These are phyloP conservation scores for Chondrilla cf. caribensis DNA, from an alignment of 37 sponge, comb jelly and placozoan species.

Conservation along the genomic window DNA sequence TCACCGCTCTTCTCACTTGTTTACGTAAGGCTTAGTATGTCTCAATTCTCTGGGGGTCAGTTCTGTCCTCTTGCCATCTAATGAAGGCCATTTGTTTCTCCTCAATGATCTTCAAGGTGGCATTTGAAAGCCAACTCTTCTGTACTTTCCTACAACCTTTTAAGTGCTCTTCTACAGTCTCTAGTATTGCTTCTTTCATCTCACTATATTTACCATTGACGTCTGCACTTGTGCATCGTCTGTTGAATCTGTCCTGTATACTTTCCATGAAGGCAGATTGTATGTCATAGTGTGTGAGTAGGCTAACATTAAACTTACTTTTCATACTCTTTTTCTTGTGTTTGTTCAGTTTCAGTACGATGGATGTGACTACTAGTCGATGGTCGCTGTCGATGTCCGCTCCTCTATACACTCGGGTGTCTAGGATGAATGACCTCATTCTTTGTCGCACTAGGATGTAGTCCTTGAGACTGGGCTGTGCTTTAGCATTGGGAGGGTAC, in stretches of 20 bases:
- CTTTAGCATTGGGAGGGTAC: too few relatives aligned
- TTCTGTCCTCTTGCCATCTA: constrained; percentile 17
- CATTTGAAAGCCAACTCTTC: constrained; percentile 11
- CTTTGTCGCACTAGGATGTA: too few relatives aligned
- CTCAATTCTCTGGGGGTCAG: neutral
- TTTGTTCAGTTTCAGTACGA: too few relatives aligned
- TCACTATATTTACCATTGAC: constrained; percentile 1
- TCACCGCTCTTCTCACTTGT: constrained; percentile 18
- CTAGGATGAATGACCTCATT: too few relatives aligned
- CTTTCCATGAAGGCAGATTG: constrained; percentile 2
- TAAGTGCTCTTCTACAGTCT: constrained; percentile 7
- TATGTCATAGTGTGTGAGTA: neutral
- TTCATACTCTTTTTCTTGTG: neutral
- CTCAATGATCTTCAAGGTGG: neutral
- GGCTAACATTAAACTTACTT: neutral
- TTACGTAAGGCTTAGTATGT: constrained; percentile 5
- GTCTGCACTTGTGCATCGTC: neutral
- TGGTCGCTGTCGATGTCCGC: too few relatives aligned
- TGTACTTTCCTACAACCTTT: neutral
- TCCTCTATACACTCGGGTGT: too few relatives aligned
- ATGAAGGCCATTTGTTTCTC: constrained; percentile 14
- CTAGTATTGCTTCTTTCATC: constrained; percentile 15
- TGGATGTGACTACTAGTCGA: too few relatives aligned
- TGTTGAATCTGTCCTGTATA: neutral
- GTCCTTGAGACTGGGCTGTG: too few relatives aligned